A percentile compares a stretch with the other conserved stretches of the same genome.
Conservation (phyloP, 2,888 invertebrate genomes). For the Matsumyia berberina region DNA sequence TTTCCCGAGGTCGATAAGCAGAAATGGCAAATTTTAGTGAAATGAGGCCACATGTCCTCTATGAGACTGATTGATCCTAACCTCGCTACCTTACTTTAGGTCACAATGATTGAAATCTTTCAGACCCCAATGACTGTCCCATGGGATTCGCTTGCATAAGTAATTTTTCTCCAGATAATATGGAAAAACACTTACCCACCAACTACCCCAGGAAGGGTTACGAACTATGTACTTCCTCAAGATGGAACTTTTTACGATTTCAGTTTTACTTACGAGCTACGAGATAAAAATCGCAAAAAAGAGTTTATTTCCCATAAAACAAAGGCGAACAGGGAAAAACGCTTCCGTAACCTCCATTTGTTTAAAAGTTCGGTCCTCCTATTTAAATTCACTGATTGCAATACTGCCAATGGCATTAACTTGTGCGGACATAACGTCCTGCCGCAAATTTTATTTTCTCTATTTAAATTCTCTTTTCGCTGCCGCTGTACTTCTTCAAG, state of each 20-base stretch:
- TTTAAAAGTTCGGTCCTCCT: slow-evolving; percentile 51
- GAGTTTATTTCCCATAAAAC: slow-evolving; percentile 48
- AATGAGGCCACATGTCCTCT: no score
- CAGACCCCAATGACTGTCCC: neutral
- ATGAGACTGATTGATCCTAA: no score
- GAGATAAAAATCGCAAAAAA: slow-evolving; percentile 51
- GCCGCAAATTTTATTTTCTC: slow-evolving; percentile 53
- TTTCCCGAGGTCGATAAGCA: no score
- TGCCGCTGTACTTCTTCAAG: slow-evolving; percentile 14
- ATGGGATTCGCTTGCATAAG: neutral
- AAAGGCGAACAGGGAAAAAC: slow-evolving; percentile 35
- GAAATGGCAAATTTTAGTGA: no score
- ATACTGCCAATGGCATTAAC: slow-evolving; percentile 71
- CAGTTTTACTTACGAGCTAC: slow-evolving; percentile 3
- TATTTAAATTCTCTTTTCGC: slow-evolving; percentile 39
- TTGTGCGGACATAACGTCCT: slow-evolving; percentile 64
- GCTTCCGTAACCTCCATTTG: slow-evolving; percentile 65
- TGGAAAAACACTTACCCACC: neutral
- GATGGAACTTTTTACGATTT: slow-evolving; percentile 5
- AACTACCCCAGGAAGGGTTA: neutral
- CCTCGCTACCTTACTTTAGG: no score
- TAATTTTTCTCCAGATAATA: neutral
- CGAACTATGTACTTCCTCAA: neutral
- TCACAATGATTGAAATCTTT: no score
- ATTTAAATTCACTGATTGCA: slow-evolving; percentile 72